phyloP scores from a whole-genome alignment of 2,113 vertebrate species.

The Forbesichthys papilliferus region DNA sequence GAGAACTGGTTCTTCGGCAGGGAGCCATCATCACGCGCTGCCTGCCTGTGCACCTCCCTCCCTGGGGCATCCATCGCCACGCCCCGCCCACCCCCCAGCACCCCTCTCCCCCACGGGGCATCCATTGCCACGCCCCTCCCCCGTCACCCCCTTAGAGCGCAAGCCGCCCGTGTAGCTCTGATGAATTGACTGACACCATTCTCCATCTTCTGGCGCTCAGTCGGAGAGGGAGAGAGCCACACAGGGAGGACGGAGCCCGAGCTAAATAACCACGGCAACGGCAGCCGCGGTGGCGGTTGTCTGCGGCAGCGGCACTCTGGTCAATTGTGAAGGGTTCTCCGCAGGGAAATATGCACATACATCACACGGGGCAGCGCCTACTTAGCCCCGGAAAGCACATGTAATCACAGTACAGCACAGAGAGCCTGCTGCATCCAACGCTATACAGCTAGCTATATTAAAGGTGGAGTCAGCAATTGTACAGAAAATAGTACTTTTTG shows the following conservation, averaged over 20 bases:
- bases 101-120: constrained; percentile 48
- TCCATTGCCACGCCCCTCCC: constrained; percentile 52
- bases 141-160: constrained; percentile 52
- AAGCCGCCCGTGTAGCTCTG: constrained; percentile 68
- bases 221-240: constrained; percentile 46
- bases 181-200: constrained; percentile 80
- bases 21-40: too few relatives aligned
- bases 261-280: neutral
- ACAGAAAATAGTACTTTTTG: too few relatives aligned
- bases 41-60: constrained; percentile 28
- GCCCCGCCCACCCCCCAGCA: constrained; percentile 38
- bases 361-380: constrained; percentile 6
- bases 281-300: constrained; percentile 9
- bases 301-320: constrained; percentile 38
- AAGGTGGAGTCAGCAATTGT: too few relatives aligned
- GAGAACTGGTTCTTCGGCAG: constrained; percentile 11
- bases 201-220: constrained; percentile 70
- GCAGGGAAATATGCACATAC: constrained; percentile 28
- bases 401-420: neutral
- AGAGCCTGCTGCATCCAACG: neutral
- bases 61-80: constrained; percentile 49
- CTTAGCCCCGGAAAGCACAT: constrained; percentile 17
- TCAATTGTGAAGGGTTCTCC: constrained; percentile 52
- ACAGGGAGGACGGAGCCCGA: constrained; percentile 41
- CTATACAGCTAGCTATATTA: constrained; percentile 2